phyloP scores from a whole-genome alignment of 2,797 vertebrate species.

The Cryptoblepharus egeriae region DNA sequence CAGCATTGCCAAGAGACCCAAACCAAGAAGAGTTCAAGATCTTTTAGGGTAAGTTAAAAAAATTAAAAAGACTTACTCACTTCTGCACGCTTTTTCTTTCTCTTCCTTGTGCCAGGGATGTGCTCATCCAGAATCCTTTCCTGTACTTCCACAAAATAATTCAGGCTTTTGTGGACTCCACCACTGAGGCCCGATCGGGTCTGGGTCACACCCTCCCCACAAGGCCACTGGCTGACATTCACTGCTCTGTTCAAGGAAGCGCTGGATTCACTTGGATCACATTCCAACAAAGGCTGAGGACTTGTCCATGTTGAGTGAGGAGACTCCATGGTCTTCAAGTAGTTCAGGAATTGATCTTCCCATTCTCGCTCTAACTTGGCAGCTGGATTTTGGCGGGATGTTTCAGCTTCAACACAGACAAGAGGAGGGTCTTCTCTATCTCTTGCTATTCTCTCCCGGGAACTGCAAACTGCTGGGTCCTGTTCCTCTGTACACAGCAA shows the following conservation, averaged over 20 bases:
- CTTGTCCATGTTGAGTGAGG: accelerated
- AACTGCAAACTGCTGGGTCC: background rate
- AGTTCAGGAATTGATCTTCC: background rate
- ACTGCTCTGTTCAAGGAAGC: background rate
- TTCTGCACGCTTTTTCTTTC: background rate
- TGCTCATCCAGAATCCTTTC: background rate
- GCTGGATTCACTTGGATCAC: background rate
- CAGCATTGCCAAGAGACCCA: background rate
- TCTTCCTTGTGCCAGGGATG: background rate
- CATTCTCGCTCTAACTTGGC: background rate
- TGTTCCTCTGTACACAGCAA: background rate
- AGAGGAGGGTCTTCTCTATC: background rate
- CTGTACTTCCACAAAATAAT: background rate
- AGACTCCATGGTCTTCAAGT: background rate
- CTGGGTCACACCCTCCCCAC: no score
- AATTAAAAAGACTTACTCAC: background rate
- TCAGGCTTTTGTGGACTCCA: background rate
- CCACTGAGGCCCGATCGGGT: background rate
- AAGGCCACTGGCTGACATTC: background rate
- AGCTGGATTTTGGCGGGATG: accelerated
- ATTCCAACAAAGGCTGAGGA: background rate
- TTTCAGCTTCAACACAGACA: no score
- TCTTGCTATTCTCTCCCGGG: background rate
- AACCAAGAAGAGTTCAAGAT: background rate
- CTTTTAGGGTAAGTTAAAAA: background rate